phyloP scores from a whole-genome alignment of 35 echinoderm and acorn worm species.

The Ptychodera flava region DNA sequence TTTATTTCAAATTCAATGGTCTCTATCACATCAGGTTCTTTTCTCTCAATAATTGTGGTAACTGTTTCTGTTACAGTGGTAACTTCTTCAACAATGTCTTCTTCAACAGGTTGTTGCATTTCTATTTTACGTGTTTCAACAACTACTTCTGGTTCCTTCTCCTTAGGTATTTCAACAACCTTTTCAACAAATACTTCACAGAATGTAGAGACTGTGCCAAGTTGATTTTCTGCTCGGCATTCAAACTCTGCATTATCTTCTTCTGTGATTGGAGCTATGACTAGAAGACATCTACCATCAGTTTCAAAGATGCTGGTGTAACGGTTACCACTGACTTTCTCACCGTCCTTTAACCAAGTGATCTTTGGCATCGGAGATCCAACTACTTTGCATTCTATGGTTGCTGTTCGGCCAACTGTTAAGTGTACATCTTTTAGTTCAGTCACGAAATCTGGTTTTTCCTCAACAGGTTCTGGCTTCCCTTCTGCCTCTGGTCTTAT shows the following conservation, averaged over 20 bases:
- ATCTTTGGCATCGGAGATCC: conserved; percentile 65
- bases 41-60: conserved; percentile 19
- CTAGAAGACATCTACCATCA: conserved; percentile 73
- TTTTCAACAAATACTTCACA: conserved; percentile 62
- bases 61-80: conserved; percentile 77
- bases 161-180: background rate
- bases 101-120: too few species aligned
- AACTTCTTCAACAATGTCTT: too few species aligned
- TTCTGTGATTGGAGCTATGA: conserved; percentile 60
- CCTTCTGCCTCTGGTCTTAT: background rate
- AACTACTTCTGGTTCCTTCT: too few species aligned
- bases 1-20: conserved; percentile 5
- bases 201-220: conserved; percentile 51
- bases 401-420: conserved; percentile 43
- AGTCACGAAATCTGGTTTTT: conserved; percentile 27
- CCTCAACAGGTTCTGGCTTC: conserved; percentile 29
- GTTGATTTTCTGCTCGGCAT: conserved; percentile 35
- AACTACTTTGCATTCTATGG: conserved; percentile 46
- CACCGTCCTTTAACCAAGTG: conserved; percentile 63
- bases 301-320: conserved; percentile 45
- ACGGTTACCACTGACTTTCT: conserved; percentile 44
- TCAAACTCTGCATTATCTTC: conserved; percentile 77
- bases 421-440: conserved; percentile 60
- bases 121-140: too few species aligned
- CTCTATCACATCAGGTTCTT: conserved; percentile 7